These are phyloP conservation scores for Phrynocephalus vlangalii DNA, from an alignment of 2,797 vertebrate species.

Conservation along the genomic window DNA sequence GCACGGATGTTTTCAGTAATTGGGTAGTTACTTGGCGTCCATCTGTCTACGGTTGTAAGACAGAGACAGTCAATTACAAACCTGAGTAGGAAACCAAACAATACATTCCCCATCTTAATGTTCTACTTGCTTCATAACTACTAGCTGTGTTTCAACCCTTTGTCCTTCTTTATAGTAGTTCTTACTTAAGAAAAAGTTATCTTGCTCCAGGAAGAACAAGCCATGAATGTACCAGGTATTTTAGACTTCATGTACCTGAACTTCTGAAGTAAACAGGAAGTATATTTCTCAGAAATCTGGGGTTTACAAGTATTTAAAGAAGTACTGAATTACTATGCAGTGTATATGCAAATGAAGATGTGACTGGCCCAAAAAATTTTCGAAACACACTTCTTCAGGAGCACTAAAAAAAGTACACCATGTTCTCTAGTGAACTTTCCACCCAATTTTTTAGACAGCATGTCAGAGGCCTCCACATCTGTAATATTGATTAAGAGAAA, in stretches of 20 bases:
- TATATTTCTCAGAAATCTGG: not conserved
- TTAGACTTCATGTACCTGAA: not conserved
- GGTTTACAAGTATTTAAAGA: not conserved
- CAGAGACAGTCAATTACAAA: constrained; percentile 66
- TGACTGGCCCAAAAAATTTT: not conserved
- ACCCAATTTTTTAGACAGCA: not conserved
- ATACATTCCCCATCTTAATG: constrained; percentile 56
- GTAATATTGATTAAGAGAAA: not conserved
- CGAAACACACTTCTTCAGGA: not conserved
- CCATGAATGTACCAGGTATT: not conserved
- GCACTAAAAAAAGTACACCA: not conserved
- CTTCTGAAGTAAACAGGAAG: not conserved
- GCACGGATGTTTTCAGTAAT: constrained; percentile 97
- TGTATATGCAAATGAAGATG: not conserved
- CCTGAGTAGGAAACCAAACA: constrained; percentile 55
- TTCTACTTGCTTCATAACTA: constrained; percentile 48
- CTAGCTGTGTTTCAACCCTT: constrained; percentile 42
- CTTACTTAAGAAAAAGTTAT: constrained; percentile 50
- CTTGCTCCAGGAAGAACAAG: constrained; percentile 41
- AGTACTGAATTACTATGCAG: not conserved
- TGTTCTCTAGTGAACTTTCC: not conserved
- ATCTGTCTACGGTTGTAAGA: constrained; percentile 87
- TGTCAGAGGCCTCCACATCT: not conserved
- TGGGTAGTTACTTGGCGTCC: constrained; percentile 94
- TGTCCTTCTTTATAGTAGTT: constrained; percentile 54